Conservation (phyloP, 1,140 invertebrate species). For the Monochamus saltuarius region DNA sequence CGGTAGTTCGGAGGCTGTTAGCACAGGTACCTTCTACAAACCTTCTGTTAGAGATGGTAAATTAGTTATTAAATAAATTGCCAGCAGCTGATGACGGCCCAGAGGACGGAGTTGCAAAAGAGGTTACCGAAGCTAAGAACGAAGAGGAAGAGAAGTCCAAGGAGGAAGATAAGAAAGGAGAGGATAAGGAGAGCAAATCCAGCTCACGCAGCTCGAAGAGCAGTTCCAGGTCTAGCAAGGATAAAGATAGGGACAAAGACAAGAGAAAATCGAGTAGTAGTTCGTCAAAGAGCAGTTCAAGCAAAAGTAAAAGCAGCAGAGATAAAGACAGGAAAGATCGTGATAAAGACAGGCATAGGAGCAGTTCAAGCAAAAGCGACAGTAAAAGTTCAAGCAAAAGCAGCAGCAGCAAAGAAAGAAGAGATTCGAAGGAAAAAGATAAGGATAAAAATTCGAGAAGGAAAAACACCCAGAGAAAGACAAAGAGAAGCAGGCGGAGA, state of each 20-base stretch:
- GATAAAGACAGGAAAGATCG: conserved; percentile 47
- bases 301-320: conserved; percentile 46
- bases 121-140: conserved; percentile 26
- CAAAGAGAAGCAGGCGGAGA: conserved; percentile 60
- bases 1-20: conserved; percentile 36
- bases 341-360: conserved; percentile 49
- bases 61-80: conserved; percentile 68
- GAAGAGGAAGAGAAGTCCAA: conserved; percentile 50
- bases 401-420: conserved; percentile 47
- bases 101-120: conserved; percentile 32
- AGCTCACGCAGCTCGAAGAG: conserved; percentile 39
- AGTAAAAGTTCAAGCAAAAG: conserved; percentile 42
- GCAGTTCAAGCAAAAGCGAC: conserved; percentile 48
- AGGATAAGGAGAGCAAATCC: conserved; percentile 47
- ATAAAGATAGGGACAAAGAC: conserved; percentile 47
- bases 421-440: conserved; percentile 37
- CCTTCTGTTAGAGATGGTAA: conserved; percentile 73
- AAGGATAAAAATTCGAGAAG: conserved; percentile 52
- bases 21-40: conserved; percentile 59
- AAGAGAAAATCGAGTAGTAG: conserved; percentile 45
- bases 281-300: conserved; percentile 36
- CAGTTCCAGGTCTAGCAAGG: conserved; percentile 43
- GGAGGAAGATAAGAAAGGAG: conserved; percentile 29
- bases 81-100: conserved; percentile 36
- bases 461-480: conserved; percentile 52